Conservation (phyloP, 1,140 invertebrate genomes). For the Paralvinella palmiformis region DNA sequence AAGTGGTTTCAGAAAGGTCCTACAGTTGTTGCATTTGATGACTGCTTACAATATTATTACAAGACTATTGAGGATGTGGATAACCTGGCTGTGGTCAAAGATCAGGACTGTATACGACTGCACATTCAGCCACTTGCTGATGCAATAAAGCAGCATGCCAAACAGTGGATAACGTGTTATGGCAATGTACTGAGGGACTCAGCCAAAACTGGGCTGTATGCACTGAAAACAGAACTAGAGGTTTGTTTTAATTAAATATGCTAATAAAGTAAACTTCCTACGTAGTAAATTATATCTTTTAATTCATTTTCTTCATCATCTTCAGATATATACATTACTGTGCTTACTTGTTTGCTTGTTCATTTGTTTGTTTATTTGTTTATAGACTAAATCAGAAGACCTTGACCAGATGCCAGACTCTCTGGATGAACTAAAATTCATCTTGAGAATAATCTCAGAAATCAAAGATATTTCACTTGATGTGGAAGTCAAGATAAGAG, state of each 20-base stretch:
- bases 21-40: slow-evolving; percentile 69
- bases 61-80: slow-evolving; percentile 66
- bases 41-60: slow-evolving; percentile 76
- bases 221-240: slow-evolving; percentile 39
- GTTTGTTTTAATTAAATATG: slow-evolving; percentile 30
- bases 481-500: slow-evolving; percentile 62
- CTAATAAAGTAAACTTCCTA: neutral
- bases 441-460: slow-evolving; percentile 72
- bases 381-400: slow-evolving; percentile 47
- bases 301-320: neutral
- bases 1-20: slow-evolving; percentile 68
- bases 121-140: slow-evolving; percentile 41
- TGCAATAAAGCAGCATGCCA: slow-evolving; percentile 45
- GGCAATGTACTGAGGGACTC: slow-evolving; percentile 49
- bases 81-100: slow-evolving; percentile 33
- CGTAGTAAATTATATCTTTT: neutral
- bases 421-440: slow-evolving; percentile 73
- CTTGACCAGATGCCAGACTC: slow-evolving; percentile 54
- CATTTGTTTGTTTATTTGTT: slow-evolving; percentile 17
- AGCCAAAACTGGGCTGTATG: slow-evolving; percentile 39
- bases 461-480: slow-evolving; percentile 67
- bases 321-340: neutral
- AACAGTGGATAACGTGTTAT: slow-evolving; percentile 44
- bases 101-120: slow-evolving; percentile 46
- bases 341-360: too few relatives aligned